These are phyloP conservation scores for Pseudochaenichthys georgianus DNA, from an alignment of 2,797 vertebrate species.

Conservation along the genomic window DNA sequence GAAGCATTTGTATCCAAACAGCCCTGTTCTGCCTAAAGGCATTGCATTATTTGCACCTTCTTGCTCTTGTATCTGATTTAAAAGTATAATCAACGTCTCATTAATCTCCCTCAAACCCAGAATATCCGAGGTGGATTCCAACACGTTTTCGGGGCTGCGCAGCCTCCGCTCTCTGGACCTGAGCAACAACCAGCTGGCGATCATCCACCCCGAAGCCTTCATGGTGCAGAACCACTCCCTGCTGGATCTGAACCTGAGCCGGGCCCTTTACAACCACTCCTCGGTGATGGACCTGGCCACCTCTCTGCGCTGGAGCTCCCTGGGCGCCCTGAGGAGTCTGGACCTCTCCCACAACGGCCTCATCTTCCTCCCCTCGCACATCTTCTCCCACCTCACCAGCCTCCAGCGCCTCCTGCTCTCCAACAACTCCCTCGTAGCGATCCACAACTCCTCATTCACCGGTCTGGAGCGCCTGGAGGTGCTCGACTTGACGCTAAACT, in stretches of 20 bases:
- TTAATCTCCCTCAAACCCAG: slow-evolving; percentile 59
- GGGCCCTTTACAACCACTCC: slow-evolving; percentile 84
- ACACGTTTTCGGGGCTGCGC: slow-evolving; percentile 78
- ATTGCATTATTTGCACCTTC: not conserved
- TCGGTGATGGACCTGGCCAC: slow-evolving; percentile 74
- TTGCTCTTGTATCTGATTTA: not conserved
- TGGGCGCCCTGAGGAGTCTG: slow-evolving; percentile 72
- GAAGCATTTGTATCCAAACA: not conserved
- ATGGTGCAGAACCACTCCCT: slow-evolving; percentile 74
- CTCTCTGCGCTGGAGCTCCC: slow-evolving; percentile 76
- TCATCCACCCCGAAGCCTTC: slow-evolving; percentile 85
- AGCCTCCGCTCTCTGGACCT: slow-evolving; percentile 85
- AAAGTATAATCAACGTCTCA: slow-evolving; percentile 21
- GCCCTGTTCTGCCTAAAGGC: not conserved
- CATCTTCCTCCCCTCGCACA: slow-evolving; percentile 74
- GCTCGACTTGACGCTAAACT: slow-evolving; percentile 84
- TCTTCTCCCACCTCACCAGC: slow-evolving; percentile 75
- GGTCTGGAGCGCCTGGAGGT: slow-evolving; percentile 80
- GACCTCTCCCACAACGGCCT: slow-evolving; percentile 85
- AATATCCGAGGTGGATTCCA: slow-evolving; percentile 81
- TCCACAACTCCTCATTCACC: slow-evolving; percentile 80
- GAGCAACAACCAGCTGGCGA: slow-evolving; percentile 85
- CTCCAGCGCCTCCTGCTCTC: slow-evolving; percentile 76
- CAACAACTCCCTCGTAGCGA: slow-evolving; percentile 84
- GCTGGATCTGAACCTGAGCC: slow-evolving; percentile 86